Conservation (phyloP, 2,888 invertebrate species). For the Pyrocoelia pectoralis region DNA sequence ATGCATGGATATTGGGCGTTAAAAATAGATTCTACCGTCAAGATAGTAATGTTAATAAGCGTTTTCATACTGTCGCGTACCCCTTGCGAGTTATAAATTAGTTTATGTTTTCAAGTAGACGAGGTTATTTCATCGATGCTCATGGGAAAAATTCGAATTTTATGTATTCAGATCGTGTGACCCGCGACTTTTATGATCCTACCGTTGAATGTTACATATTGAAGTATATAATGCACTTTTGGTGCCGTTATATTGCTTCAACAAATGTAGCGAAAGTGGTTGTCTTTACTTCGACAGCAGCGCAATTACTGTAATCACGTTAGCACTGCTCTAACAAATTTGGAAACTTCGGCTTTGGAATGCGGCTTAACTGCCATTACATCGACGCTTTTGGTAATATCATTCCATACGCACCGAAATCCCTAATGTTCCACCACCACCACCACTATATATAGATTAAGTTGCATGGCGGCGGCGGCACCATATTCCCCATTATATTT, state of each 20-base stretch:
- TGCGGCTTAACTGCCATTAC: constrained; percentile 44
- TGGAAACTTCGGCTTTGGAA: constrained; percentile 41
- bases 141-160: constrained; percentile 39
- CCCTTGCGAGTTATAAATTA: constrained; percentile 30
- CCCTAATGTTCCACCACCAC: constrained; percentile 34
- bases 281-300: constrained; percentile 42
- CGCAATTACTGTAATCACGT: constrained; percentile 44
- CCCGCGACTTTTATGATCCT: constrained; percentile 36
- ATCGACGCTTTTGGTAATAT: constrained; percentile 38
- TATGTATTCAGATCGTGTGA: constrained; percentile 38
- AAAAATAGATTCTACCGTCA: constrained; percentile 17
- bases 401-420: constrained; percentile 38
- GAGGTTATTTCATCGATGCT: constrained; percentile 32
- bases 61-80: constrained; percentile 6
- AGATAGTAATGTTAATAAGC: constrained; percentile 24
- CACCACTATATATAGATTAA: constrained; percentile 23
- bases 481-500: constrained; percentile 13
- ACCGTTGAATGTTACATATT: constrained; percentile 36
- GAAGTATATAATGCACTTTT: constrained; percentile 43
- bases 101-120: constrained; percentile 32
- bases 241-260: constrained; percentile 42
- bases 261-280: constrained; percentile 45
- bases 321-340: constrained; percentile 44
- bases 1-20: constrained; percentile 14
- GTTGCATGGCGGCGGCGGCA: constrained; percentile 15